Conservation (phyloP, 2,113 vertebrate genomes). For the Corydoras maculifer region DNA sequence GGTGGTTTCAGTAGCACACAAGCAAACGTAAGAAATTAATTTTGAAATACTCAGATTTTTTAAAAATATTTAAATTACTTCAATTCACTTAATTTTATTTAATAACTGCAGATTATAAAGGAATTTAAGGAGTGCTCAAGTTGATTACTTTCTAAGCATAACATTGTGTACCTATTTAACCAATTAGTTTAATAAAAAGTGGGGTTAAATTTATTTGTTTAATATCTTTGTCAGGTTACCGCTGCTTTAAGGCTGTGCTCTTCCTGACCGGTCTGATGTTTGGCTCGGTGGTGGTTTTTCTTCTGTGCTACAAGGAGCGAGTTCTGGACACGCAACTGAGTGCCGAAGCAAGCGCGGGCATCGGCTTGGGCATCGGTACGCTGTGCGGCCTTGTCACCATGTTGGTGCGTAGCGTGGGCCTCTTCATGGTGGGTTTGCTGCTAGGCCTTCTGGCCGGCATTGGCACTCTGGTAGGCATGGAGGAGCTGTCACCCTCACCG, state of each 20-base stretch:
- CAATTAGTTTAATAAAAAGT: too few relatives aligned
- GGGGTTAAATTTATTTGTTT: not conserved
- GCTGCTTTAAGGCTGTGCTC: slow-evolving; percentile 98
- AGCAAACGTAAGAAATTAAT: too few relatives aligned
- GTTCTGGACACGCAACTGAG: slow-evolving; percentile 96
- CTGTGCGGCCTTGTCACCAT: slow-evolving; percentile 97
- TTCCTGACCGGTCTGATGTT: slow-evolving; percentile 96
- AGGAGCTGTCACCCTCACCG: slow-evolving; percentile 81
- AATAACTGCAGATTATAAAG: too few relatives aligned
- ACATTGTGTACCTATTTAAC: too few relatives aligned
- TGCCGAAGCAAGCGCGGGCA: slow-evolving; percentile 88
- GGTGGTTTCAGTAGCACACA: too few relatives aligned
- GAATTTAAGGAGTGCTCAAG: too few relatives aligned
- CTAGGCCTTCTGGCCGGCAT: slow-evolving; percentile 89
- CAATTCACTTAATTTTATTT: too few relatives aligned
- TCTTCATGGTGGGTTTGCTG: slow-evolving; percentile 95
- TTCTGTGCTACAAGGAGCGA: slow-evolving; percentile 95
- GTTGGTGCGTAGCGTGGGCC: slow-evolving; percentile 94
- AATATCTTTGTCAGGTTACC: slow-evolving; percentile 73
- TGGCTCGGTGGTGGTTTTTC: slow-evolving; percentile 93
- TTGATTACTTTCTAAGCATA: too few relatives aligned
- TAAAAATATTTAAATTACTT: too few relatives aligned
- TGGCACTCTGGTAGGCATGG: slow-evolving; percentile 79
- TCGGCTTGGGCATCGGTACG: slow-evolving; percentile 88
- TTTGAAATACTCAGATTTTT: too few relatives aligned